phyloP scores from a whole-genome alignment of 2,113 vertebrate genomes.

The Toxostoma redivivum region DNA sequence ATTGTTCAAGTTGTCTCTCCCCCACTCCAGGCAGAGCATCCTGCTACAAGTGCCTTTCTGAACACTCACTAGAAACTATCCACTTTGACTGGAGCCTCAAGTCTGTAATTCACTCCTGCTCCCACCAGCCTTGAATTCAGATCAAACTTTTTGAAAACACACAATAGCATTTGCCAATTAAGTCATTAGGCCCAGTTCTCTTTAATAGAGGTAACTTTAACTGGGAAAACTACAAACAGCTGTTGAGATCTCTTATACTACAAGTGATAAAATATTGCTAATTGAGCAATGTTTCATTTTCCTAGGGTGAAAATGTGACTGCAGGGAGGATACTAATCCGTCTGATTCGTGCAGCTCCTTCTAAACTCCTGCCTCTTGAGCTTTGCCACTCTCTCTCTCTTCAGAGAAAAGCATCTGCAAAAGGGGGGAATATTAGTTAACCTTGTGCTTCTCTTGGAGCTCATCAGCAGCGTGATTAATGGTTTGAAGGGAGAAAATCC shows the following conservation, averaged over 20 bases:
- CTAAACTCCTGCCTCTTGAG: neutral
- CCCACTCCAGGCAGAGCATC: neutral
- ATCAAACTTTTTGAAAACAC: neutral
- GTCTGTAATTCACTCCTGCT: neutral
- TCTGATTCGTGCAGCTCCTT: neutral
- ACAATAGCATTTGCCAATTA: neutral
- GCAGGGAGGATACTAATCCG: neutral
- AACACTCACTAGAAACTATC: neutral
- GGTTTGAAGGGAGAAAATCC: neutral
- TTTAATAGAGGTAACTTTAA: neutral
- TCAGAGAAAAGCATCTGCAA: neutral
- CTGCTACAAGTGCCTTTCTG: neutral
- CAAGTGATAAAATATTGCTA: neutral
- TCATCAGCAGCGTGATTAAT: neutral
- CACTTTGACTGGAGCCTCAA: neutral
- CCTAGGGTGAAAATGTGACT: neutral
- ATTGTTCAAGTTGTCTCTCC: fast-evolving
- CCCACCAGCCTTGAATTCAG: neutral
- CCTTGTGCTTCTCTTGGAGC: neutral
- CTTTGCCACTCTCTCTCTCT: neutral
- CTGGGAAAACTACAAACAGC: neutral
- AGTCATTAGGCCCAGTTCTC: neutral
- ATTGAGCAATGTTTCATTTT: neutral
- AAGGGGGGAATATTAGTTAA: neutral
- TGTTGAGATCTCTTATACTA: neutral